phyloP scores from a whole-genome alignment of 2,113 vertebrate genomes.

The Prochilodus magdalenae region DNA sequence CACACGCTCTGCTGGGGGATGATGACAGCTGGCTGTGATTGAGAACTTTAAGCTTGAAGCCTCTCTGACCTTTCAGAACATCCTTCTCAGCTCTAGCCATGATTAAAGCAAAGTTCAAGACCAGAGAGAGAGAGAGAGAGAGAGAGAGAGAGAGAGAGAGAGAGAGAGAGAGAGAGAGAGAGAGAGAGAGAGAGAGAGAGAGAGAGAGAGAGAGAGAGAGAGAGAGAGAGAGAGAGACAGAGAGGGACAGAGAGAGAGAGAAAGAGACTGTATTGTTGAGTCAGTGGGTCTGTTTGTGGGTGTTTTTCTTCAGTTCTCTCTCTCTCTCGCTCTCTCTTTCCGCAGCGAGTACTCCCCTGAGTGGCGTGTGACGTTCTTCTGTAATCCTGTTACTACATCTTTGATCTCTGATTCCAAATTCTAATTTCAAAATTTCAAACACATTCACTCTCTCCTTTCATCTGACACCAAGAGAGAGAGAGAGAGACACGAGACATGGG shows the following conservation, averaged over 20 bases:
- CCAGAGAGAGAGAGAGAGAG: background rate
- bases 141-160: too few species aligned
- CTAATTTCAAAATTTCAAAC: conserved; percentile 74
- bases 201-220: too few species aligned
- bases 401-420: conserved; percentile 73
- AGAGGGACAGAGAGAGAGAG: too few species aligned
- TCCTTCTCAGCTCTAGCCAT: conserved; percentile 2
- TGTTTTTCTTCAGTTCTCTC: too few species aligned
- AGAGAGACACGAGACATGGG: background rate
- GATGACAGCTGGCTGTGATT: conserved; percentile 1
- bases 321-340: background rate
- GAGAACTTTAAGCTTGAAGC: conserved; percentile 14
- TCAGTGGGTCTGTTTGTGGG: too few species aligned
- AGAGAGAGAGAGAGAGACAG: too few species aligned
- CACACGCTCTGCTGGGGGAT: background rate
- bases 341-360: background rate
- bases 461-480: conserved; percentile 55
- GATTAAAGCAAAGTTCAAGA: conserved; percentile 1
- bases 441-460: conserved; percentile 65
- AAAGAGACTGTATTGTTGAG: too few species aligned
- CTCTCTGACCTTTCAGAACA: conserved; percentile 13
- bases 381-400: conserved; percentile 77
- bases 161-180: too few species aligned
- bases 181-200: too few species aligned
- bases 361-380: conserved; percentile 62